Base-by-base conservation (phyloP, 2,797 vertebrate species). In the Amblyopsis hoosieri region DNA sequence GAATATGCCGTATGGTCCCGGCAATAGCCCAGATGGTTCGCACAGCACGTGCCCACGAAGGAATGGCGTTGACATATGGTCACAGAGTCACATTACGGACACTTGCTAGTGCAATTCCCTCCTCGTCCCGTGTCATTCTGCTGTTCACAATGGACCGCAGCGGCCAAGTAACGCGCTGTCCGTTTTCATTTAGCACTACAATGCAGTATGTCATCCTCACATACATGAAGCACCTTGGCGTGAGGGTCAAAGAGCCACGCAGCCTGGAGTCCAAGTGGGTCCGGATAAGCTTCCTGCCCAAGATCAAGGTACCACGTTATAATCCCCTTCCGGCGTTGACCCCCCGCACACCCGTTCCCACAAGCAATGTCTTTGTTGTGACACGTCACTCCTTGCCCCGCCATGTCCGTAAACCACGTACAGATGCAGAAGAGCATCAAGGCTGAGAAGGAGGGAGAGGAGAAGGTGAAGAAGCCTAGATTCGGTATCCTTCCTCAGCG, bases 371-470 rank as follows among this genome's bases (percentile, higher is more conserved):
- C 33, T 51, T 37, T 59, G 17, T 45, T 66, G 13, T 29, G 5
- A 0, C 29, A 0, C 15, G 13, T 77, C 56, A 81, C 13, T 7
- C 4, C 45, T 45, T 67, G 4, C 29, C 12, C 8, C 51, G 0
- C 0, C 0, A 14, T 70, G 4, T 69, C 67, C 69, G 3, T 69
- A 63, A 1, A 67, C 29, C 1, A 62, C 68, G 53, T 69, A 65
- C 89, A 98, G 96, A 96, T 69, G 65, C 89, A 98, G 96, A 96
- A 97, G 86, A 97, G 94, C 85, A 96, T 96, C 74, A 99, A 96
- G 89, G 90, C 93, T 12, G 97, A 99, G 72, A 97, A 95, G 59
- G 97, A 98, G 76, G 96, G 94, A 1, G 97, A 98, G 62, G 96
- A 99, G 79, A 98, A 97, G 75, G 93, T 94, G 12, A 98, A 97